These are phyloP conservation scores for Leguminivora glycinivorella DNA, from an alignment of 1,140 invertebrate species.

Conservation along the genomic window DNA sequence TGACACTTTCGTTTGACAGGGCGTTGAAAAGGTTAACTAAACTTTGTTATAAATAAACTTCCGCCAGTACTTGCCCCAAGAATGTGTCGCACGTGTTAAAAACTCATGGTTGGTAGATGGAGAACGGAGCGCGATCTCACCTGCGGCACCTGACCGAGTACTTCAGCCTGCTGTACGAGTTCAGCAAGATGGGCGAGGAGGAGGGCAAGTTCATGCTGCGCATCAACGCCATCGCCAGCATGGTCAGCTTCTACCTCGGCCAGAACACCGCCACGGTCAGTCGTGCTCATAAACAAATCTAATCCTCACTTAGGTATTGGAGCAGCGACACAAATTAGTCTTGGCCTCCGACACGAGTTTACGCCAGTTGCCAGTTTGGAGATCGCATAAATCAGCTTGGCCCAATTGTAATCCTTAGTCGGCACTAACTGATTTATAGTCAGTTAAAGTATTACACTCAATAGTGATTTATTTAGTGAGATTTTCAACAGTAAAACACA, in stretches of 20 bases:
- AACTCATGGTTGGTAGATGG: slow-evolving; percentile 81
- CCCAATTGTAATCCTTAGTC: too few relatives aligned
- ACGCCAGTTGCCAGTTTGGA: too few relatives aligned
- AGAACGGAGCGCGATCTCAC: slow-evolving; percentile 92
- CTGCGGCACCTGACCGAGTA: slow-evolving; percentile 94
- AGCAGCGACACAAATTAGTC: too few relatives aligned
- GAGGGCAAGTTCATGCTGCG: slow-evolving; percentile 93
- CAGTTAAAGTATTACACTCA: too few relatives aligned
- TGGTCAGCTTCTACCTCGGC: slow-evolving; percentile 95
- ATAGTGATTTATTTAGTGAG: too few relatives aligned
- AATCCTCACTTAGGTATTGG: too few relatives aligned
- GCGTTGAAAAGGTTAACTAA: background rate
- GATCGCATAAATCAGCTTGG: too few relatives aligned
- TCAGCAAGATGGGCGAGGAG: slow-evolving; percentile 96
- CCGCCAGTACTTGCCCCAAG: background rate
- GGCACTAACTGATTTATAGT: too few relatives aligned
- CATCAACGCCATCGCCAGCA: slow-evolving; percentile 92
- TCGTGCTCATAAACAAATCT: too few relatives aligned
- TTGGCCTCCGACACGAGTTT: too few relatives aligned
- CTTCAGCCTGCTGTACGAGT: slow-evolving; percentile 94
- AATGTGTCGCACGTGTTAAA: slow-evolving; percentile 36
- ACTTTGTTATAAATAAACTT: background rate
- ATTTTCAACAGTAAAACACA: too few relatives aligned
- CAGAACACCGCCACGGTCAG: slow-evolving; percentile 80
- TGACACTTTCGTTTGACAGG: too few relatives aligned